Evolutionary conservation across 2,113 vertebrate genomes (phyloP).

Genomic region (Heptranchias perlo): DNA sequence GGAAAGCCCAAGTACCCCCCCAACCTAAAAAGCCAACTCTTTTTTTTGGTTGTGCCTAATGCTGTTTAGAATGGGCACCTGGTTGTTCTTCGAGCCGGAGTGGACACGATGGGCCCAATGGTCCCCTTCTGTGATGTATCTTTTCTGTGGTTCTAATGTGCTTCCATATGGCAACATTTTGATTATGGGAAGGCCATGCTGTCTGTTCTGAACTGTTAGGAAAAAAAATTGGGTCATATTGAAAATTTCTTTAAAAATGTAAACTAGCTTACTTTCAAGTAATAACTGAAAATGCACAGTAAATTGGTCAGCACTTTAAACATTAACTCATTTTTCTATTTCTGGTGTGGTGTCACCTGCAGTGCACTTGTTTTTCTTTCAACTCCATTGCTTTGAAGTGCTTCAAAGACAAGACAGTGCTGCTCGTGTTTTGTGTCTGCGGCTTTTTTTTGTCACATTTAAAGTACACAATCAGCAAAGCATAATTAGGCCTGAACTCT

Average conservation of each 20-base stretch:
- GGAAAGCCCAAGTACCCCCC: too few species aligned
- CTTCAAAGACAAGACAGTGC: background rate
- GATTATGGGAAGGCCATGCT: background rate
- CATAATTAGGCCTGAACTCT: background rate
- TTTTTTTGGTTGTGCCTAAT: background rate
- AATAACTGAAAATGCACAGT: background rate
- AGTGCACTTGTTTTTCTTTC: background rate
- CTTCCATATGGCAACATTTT: background rate
- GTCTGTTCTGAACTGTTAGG: background rate
- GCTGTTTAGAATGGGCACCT: too few species aligned
- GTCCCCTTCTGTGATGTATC: too few species aligned
- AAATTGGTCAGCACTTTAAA: background rate
- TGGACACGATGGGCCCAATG: too few species aligned
- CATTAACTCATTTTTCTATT: background rate
- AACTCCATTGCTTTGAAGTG: background rate
- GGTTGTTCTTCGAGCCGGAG: too few species aligned
- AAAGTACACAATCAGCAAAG: background rate
- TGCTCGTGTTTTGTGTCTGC: background rate
- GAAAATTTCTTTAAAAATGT: background rate
- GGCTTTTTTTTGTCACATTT: background rate
- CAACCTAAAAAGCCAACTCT: too few species aligned
- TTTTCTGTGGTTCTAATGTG: too few species aligned
- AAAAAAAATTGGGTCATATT: background rate
- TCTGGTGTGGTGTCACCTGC: background rate
- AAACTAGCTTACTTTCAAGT: background rate